phyloP scores from a whole-genome alignment of 2,888 invertebrate species.

The Lasius platythorax region DNA sequence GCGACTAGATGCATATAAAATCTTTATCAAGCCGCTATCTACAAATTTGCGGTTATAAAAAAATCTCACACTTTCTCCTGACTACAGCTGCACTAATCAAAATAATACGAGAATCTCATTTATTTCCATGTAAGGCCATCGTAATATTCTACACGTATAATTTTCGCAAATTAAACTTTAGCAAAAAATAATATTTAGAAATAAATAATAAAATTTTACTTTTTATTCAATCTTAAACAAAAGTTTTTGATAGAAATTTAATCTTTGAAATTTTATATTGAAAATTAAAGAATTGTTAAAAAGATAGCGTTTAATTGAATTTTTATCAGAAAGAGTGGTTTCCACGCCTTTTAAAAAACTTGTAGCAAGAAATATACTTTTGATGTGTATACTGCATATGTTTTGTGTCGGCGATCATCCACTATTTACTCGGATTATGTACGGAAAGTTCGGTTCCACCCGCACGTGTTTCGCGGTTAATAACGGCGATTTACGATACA shows the following conservation, averaged over 20 bases:
- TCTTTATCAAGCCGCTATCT: background rate
- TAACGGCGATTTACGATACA: conserved; percentile 48
- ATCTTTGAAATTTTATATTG: background rate
- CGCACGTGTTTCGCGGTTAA: conserved; percentile 45
- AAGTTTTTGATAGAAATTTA: background rate
- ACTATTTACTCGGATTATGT: conserved; percentile 27
- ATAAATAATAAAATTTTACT: background rate
- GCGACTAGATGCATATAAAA: background rate
- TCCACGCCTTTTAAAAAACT: background rate
- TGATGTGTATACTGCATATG: background rate
- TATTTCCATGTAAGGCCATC: background rate
- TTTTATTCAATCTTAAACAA: background rate
- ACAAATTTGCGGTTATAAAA: conserved; percentile 15
- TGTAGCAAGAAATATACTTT: background rate
- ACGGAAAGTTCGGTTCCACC: conserved; percentile 34
- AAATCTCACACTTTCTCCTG: background rate
- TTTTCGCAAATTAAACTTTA: background rate
- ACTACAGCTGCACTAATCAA: background rate
- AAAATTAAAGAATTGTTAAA: background rate
- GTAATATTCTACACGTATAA: background rate
- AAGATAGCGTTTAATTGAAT: background rate
- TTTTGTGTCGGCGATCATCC: conserved; percentile 13
- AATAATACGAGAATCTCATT: background rate
- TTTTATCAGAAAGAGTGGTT: background rate
- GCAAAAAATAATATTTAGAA: background rate